phyloP scores from a whole-genome alignment of 2,113 vertebrate species.

The Pholis gunnellus region DNA sequence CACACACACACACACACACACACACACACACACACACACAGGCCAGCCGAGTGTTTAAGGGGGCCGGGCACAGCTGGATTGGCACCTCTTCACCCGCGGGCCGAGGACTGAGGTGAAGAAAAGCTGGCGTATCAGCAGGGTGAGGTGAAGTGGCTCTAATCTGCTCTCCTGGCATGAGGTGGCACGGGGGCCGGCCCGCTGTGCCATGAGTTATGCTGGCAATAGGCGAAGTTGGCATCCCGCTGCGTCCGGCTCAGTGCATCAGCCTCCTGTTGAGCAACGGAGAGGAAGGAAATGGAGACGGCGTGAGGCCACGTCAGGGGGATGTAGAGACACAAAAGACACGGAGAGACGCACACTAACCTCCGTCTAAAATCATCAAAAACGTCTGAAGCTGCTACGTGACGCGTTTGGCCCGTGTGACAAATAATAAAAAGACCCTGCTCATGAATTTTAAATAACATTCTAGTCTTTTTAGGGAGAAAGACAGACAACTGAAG shows the following conservation, averaged over 20 bases:
- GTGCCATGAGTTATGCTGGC: constrained; percentile 69
- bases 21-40: constrained; percentile 14
- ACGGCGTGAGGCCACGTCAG: constrained; percentile 31
- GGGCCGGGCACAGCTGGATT: constrained; percentile 57
- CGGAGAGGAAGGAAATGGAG: constrained; percentile 58
- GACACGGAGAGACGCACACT: constrained; percentile 25
- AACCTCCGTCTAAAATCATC: background rate
- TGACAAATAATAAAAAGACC: background rate
- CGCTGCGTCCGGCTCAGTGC: constrained; percentile 39
- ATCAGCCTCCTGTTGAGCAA: constrained; percentile 64
- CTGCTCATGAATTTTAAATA: background rate
- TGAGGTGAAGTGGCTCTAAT: constrained; percentile 76
- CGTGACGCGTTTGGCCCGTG: background rate
- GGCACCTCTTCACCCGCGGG: constrained; percentile 45
- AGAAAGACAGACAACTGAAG: no score
- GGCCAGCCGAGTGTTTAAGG: constrained; percentile 48
- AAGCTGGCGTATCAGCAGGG: constrained; percentile 58
- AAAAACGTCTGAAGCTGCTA: background rate
- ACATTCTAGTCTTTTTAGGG: background rate
- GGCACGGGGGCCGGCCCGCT: constrained; percentile 53
- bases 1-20: constrained; percentile 18
- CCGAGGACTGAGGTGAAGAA: constrained; percentile 49
- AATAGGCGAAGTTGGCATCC: constrained; percentile 50
- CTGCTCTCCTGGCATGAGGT: constrained; percentile 69
- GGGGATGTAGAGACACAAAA: constrained; percentile 12